These are phyloP conservation scores for Sinosuthora webbiana DNA, from an alignment of 2,113 vertebrate species.

Conservation along the genomic window DNA sequence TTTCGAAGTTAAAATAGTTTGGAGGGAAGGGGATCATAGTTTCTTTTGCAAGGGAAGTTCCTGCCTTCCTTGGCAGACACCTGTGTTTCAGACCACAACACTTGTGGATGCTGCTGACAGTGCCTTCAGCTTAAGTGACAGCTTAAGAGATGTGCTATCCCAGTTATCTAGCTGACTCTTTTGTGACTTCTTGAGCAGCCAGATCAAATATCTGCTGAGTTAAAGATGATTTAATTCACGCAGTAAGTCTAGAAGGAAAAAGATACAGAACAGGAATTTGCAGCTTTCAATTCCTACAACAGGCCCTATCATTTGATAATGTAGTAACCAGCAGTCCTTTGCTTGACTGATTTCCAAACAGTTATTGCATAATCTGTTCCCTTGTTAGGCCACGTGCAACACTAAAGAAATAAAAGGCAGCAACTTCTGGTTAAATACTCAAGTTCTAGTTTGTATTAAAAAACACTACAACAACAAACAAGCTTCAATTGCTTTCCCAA, in stretches of 20 bases:
- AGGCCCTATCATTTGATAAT: neutral
- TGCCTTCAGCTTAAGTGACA: neutral
- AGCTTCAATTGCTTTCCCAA: neutral
- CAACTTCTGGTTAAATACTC: neutral
- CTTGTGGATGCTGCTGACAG: neutral
- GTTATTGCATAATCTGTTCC: neutral
- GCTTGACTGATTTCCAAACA: neutral
- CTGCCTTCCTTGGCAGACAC: neutral
- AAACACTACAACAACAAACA: neutral
- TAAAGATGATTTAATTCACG: neutral
- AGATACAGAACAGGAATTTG: neutral
- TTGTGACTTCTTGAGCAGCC: neutral
- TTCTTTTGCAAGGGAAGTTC: neutral
- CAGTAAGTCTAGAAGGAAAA: neutral
- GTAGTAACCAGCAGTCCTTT: neutral
- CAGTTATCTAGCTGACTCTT: neutral
- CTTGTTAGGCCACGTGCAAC: neutral
- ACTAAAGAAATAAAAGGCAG: neutral
- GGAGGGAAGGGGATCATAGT: neutral
- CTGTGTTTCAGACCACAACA: neutral
- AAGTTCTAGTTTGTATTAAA: neutral
- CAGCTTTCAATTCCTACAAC: neutral
- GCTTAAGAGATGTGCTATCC: neutral
- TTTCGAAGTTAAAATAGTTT: fast-evolving
- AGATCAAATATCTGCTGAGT: neutral